Evolutionary conservation across 1,140 invertebrate species (phyloP).

Genomic region (Hylaeus volcanicus): DNA sequence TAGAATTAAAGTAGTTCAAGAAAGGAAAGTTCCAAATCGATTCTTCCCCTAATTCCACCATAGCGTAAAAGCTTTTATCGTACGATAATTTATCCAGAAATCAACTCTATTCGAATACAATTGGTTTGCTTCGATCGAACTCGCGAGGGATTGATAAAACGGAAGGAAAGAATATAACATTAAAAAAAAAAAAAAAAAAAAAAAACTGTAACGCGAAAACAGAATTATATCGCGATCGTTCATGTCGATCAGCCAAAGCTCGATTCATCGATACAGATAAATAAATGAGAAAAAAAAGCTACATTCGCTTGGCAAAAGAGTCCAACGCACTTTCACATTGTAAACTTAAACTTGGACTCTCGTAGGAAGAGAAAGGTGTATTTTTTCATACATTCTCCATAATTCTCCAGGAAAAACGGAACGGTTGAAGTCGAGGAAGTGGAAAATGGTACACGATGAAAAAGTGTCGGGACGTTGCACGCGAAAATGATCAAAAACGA

Average conservation of each 20-base stretch:
- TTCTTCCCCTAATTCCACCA: no score
- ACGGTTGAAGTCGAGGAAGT: no score
- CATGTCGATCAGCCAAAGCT: background rate
- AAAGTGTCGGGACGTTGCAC: background rate
- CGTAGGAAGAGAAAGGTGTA: background rate
- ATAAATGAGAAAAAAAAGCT: background rate
- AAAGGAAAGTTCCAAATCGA: no score
- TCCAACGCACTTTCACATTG: background rate
- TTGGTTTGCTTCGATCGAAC: background rate
- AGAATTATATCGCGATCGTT: background rate
- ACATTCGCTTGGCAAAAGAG: background rate
- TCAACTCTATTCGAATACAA: no score
- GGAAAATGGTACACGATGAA: background rate
- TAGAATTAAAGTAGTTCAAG: no score
- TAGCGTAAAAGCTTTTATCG: background rate
- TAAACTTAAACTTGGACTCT: background rate
- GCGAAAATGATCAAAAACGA: background rate
- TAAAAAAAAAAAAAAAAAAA: background rate
- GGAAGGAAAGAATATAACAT: background rate
- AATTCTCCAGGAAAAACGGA: no score
- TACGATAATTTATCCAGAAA: background rate
- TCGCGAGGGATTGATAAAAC: background rate
- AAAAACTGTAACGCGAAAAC: background rate
- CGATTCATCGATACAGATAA: background rate
- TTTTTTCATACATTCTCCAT: background rate